phyloP scores from a whole-genome alignment of 2,888 invertebrate species.

The Perizoma flavofasciatum region DNA sequence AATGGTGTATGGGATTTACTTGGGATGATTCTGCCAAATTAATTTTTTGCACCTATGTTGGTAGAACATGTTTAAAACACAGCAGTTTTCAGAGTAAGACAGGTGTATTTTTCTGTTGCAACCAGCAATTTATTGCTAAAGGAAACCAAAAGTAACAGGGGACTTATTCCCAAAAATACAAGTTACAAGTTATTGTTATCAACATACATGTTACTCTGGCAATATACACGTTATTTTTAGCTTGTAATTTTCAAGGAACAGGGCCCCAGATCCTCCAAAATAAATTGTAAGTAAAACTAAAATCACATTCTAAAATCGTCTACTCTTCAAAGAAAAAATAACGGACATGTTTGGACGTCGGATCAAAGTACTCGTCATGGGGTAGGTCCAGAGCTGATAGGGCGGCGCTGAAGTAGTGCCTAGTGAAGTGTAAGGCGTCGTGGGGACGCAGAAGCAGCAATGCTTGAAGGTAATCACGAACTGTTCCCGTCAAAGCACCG shows the following conservation, averaged over 20 bases:
- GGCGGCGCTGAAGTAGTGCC: slow-evolving; percentile 80
- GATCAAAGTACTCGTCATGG: slow-evolving; percentile 77
- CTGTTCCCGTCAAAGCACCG: slow-evolving; percentile 80
- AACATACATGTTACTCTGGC: no score
- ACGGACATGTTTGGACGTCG: slow-evolving; percentile 64
- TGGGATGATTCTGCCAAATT: slow-evolving; percentile 1
- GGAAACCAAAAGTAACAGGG: background rate
- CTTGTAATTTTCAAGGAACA: no score
- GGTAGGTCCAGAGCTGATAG: slow-evolving; percentile 76
- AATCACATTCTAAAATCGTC: background rate
- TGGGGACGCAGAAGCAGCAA: slow-evolving; percentile 83
- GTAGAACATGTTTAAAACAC: background rate
- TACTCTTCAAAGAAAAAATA: slow-evolving; percentile 76
- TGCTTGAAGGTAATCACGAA: slow-evolving; percentile 85
- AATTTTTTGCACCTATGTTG: background rate
- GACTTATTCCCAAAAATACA: no score
- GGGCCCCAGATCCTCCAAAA: no score
- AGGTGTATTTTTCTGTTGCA: slow-evolving; percentile 3
- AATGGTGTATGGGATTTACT: slow-evolving; percentile 9
- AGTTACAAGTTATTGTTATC: no score
- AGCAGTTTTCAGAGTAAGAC: no score
- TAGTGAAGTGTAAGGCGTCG: slow-evolving; percentile 83
- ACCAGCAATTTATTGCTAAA: slow-evolving; percentile 5
- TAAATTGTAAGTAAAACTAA: no score
- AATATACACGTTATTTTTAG: no score